A percentile compares a stretch with the other conserved stretches of the same genome.
These are phyloP conservation scores for Orchesella flavescens DNA, from an alignment of 2,888 invertebrate species.

Conservation along the genomic window DNA sequence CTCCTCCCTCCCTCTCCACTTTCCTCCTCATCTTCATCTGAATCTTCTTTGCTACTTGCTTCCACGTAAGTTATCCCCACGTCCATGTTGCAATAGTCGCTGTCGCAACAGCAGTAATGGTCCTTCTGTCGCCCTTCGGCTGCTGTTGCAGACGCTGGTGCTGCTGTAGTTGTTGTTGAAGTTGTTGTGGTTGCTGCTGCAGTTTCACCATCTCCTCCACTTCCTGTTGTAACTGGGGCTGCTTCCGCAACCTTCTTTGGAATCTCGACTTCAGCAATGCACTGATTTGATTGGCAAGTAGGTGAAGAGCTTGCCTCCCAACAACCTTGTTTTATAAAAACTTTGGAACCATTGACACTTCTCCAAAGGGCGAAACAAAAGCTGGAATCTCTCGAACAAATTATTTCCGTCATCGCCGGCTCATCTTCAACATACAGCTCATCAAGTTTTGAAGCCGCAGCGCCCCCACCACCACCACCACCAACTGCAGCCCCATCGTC, in stretches of 20 bases:
- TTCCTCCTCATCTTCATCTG: slow-evolving; percentile 1
- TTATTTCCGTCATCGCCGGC: slow-evolving; percentile 40
- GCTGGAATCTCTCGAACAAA: slow-evolving; percentile 74
- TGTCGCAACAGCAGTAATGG: slow-evolving; percentile 88
- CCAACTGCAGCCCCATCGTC: not conserved
- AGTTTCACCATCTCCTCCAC: slow-evolving; percentile 9
- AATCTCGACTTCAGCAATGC: slow-evolving; percentile 75
- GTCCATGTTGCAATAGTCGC: slow-evolving; percentile 85
- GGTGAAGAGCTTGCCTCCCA: slow-evolving; percentile 75
- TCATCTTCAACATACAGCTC: slow-evolving; percentile 14
- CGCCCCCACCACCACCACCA: not conserved
- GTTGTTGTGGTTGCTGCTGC: too few relatives aligned
- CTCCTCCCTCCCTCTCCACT: not conserved
- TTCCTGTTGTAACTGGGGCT: too few relatives aligned
- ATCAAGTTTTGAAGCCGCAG: not conserved
- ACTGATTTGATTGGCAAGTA: slow-evolving; percentile 75
- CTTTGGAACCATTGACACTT: slow-evolving; percentile 76
- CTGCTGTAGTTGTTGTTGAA: not conserved
- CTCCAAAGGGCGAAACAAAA: slow-evolving; percentile 84
- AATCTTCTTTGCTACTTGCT: slow-evolving; percentile 74
- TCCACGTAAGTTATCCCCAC: slow-evolving; percentile 75
- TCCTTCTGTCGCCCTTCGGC: slow-evolving; percentile 74
- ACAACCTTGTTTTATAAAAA: slow-evolving; percentile 79
- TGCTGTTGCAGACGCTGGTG: not conserved
- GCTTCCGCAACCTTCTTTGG: too few relatives aligned